Evolutionary conservation across 2,113 vertebrate genomes (phyloP).

Genomic region (Noturus placidus): DNA sequence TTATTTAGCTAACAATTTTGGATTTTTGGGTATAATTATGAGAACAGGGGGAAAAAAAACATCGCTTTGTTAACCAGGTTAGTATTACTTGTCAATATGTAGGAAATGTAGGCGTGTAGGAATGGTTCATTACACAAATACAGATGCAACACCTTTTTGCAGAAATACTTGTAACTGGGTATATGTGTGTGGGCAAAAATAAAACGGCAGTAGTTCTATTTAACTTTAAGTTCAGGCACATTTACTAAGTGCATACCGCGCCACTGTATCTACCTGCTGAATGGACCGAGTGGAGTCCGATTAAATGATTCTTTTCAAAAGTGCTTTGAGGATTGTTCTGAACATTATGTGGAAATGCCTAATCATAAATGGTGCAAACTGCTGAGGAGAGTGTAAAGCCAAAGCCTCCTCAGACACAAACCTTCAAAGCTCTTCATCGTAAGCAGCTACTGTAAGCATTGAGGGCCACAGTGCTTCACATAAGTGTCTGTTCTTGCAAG

Average conservation of each 20-base stretch:
- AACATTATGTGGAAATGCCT: neutral
- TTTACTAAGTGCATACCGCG: neutral
- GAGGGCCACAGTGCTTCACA: neutral
- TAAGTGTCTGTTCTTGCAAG: neutral
- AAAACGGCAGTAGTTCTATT: neutral
- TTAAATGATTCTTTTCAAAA: neutral
- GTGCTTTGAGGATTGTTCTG: neutral
- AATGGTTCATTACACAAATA: neutral
- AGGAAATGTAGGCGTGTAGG: neutral
- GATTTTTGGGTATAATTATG: neutral
- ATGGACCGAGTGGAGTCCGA: neutral
- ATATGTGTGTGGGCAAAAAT: neutral
- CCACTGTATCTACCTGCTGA: neutral
- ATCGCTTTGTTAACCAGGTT: neutral
- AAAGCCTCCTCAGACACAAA: neutral
- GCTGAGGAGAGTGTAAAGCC: neutral
- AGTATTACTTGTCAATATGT: neutral
- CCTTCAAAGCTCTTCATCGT: neutral
- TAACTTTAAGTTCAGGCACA: neutral
- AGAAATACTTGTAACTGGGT: neutral
- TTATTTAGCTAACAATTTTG: neutral
- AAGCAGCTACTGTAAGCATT: neutral
- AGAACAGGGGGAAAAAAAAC: too few relatives aligned
- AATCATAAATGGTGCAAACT: neutral
- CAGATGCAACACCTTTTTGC: neutral